Evolutionary conservation across 2,888 invertebrate species (phyloP).

Genomic region (Idaea dimidiata): DNA sequence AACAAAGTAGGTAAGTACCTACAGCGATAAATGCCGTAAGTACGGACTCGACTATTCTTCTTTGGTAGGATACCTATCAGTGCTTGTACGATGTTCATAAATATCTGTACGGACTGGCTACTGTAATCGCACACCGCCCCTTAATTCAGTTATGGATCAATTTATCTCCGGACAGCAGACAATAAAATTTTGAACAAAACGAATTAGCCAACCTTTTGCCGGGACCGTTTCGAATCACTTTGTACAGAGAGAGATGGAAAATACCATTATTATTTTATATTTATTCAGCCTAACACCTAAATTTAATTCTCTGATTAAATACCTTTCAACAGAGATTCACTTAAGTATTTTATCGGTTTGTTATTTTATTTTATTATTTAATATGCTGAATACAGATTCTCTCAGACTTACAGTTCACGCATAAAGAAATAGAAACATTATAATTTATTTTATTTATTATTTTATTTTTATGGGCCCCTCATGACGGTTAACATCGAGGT

Average conservation of each 20-base stretch:
- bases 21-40: too few relatives aligned
- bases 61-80: not conserved
- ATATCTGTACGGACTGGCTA: not conserved
- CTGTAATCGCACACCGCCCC: not conserved
- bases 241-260: not conserved
- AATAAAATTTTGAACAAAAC: not conserved
- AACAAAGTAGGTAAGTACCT: too few relatives aligned
- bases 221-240: not conserved
- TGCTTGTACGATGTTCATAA: not conserved
- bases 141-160: not conserved
- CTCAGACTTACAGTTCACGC: too few relatives aligned
- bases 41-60: not conserved
- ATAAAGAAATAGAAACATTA: too few relatives aligned
- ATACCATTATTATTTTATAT: not conserved
- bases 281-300: not conserved
- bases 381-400: too few relatives aligned
- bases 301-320: not conserved
- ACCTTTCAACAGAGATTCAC: not conserved
- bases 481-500: too few relatives aligned
- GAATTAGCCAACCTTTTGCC: not conserved
- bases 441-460: too few relatives aligned
- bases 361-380: too few relatives aligned
- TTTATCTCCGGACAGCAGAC: not conserved
- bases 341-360: not conserved
- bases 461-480: too few relatives aligned